Base-by-base conservation (phyloP, 2,888 invertebrate genomes). In the Aphidius colemani region DNA sequence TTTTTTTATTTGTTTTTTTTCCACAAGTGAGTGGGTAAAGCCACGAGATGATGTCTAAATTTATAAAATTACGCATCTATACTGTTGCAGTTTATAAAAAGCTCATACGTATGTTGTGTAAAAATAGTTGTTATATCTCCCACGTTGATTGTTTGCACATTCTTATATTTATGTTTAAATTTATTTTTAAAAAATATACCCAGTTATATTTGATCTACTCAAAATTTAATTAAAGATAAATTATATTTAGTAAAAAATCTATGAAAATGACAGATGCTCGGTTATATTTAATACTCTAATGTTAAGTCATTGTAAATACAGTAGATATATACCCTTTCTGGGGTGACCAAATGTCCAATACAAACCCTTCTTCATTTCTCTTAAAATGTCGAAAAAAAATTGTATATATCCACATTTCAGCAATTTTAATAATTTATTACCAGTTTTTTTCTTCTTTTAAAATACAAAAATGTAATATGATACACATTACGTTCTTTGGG, bases 51-150 rank as follows among this genome's bases (percentile, higher is more conserved):
- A 30, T 30, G 69, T 58, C 74, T 77, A 77, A 77, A 78, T 77
- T 76, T 77, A 59, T 59, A 59, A 77, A 68, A 67, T 58, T 11
- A 57, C 63, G 69, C 67, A 69, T 63, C 70, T 66, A 18, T 18
- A 58, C 65, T 65, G 70, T 67, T 59, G 30, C 30, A 30, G 30
- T 66, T 66, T 68, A 73, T 73, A 66, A 72, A 74, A 69, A 63
- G 65, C 63, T 69, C 45, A 71, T 75, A 74, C 74, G 73, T 72
- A 70, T 53, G 68, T 64, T 67, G 67, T 72, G 77, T 75, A 66
- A 72, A 76, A 78, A 73, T 77, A 77, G 75, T 30, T 30, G 30
- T 69, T n/a, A 62, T 69, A 64, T 78, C 78, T 75, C 77, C 78
- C 78, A 76, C 77, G 77, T 73, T 71, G 77, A 59, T 59, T 61